Percentiles rank a stretch among this genome's conserved stretches.
Evolutionary conservation across 2,888 invertebrate genomes (phyloP).

Genomic region (Biston betularia): DNA sequence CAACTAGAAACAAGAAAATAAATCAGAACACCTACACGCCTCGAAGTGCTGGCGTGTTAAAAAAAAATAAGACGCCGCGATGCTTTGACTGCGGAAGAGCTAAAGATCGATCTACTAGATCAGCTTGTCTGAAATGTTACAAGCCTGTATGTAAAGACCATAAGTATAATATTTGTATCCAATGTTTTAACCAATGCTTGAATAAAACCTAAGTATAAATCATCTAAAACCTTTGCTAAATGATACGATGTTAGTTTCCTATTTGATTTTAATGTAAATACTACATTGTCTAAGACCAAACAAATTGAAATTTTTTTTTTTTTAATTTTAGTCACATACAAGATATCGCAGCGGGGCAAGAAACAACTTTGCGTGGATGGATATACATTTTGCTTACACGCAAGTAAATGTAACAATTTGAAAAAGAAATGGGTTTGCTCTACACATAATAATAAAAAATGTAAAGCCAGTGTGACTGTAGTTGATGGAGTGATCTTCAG

Average conservation of each 20-base stretch:
- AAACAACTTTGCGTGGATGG: slow-evolving; percentile 7
- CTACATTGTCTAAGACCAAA: no score
- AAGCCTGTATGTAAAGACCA: slow-evolving; percentile 1
- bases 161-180: not conserved
- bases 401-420: not conserved
- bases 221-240: no score
- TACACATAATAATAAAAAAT: slow-evolving; percentile 36
- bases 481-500: slow-evolving; percentile 38
- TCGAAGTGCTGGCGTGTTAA: not conserved
- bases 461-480: slow-evolving; percentile 37
- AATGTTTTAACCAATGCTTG: not conserved
- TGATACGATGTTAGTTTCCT: no score
- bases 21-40: no score
- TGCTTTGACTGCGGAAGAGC: not conserved
- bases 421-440: slow-evolving; percentile 30
- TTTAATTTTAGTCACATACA: not conserved
- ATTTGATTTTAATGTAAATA: no score
- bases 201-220: no score
- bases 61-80: not conserved
- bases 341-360: not conserved
- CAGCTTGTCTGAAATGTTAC: not conserved
- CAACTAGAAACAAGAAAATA: no score
- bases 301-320: not conserved
- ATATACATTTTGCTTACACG: not conserved
- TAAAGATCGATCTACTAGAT: not conserved